These are phyloP conservation scores for Epizoanthus scotinus DNA, from an alignment of 92 coral and sea anemone genomes.

Conservation along the genomic window DNA sequence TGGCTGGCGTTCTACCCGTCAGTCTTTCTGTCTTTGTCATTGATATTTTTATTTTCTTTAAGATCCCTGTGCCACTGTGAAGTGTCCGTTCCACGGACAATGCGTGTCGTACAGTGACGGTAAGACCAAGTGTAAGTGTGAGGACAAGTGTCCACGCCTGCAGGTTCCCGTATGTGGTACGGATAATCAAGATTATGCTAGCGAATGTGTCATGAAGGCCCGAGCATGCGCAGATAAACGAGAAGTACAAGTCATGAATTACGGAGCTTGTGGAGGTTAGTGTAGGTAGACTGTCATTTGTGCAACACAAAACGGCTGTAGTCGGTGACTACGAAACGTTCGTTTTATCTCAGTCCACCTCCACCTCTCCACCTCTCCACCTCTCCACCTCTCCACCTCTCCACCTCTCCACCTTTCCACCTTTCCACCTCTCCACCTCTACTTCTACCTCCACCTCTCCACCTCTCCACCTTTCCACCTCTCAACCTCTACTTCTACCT, in stretches of 20 bases:
- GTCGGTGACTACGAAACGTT: too few species aligned
- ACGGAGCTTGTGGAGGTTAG: slow-evolving; percentile 84
- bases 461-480: too few species aligned
- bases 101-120: slow-evolving; percentile 89
- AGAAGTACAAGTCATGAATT: slow-evolving; percentile 56
- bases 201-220: slow-evolving; percentile 82
- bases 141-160: slow-evolving; percentile 65
- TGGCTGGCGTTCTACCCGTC: background rate
- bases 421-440: too few species aligned
- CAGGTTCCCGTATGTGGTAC: slow-evolving; percentile 93
- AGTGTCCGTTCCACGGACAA: slow-evolving; percentile 75
- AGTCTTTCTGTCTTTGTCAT: background rate
- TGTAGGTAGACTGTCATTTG: too few species aligned
- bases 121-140: slow-evolving; percentile 77
- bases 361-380: too few species aligned
- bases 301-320: too few species aligned
- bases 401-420: too few species aligned
- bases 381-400: too few species aligned
- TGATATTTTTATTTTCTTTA: background rate
- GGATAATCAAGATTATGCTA: slow-evolving; percentile 80
- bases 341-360: too few species aligned
- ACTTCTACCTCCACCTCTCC: too few species aligned
- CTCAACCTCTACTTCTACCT: too few species aligned
- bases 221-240: slow-evolving; percentile 72
- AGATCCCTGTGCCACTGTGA: slow-evolving; percentile 89